Percentiles rank a stretch among this genome's conserved stretches.
phyloP scores from a whole-genome alignment of 2,113 vertebrate species.

The Chaenogobius annularis region DNA sequence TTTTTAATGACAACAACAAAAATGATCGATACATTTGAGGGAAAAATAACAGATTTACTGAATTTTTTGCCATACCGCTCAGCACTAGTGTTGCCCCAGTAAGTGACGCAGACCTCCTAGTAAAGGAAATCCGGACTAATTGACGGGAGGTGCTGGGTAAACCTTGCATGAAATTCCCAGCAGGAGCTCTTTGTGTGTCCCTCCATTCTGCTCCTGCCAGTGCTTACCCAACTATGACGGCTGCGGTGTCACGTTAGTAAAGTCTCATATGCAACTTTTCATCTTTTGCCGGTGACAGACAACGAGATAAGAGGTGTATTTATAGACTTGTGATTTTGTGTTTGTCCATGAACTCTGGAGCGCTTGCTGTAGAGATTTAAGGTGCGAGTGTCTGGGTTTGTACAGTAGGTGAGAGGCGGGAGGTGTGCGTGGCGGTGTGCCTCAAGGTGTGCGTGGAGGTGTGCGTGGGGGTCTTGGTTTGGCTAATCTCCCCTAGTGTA shows the following conservation, averaged over 20 bases:
- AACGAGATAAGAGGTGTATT: conserved; percentile 38
- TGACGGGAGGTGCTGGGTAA: conserved; percentile 68
- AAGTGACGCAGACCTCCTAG: background rate
- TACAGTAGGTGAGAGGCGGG: conserved; percentile 13
- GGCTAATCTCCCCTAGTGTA: conserved; percentile 33
- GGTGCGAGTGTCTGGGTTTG: conserved; percentile 40
- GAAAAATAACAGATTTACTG: too few relatives aligned
- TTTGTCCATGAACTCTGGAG: conserved; percentile 1
- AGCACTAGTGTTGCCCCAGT: background rate
- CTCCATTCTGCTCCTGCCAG: conserved; percentile 16
- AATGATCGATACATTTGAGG: background rate
- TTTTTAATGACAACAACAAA: background rate
- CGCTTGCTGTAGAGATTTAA: background rate
- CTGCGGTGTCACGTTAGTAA: conserved; percentile 14
- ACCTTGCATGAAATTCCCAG: conserved; percentile 80
- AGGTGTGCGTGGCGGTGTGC: conserved; percentile 22
- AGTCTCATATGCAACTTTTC: conserved; percentile 25
- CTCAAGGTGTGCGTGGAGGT: too few relatives aligned
- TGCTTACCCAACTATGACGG: conserved; percentile 42
- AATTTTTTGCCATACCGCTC: too few relatives aligned
- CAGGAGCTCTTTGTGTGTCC: conserved; percentile 51
- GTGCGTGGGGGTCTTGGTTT: conserved; percentile 17
- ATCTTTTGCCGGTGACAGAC: conserved; percentile 26
- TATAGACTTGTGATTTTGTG: conserved; percentile 34
- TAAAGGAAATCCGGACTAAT: conserved; percentile 67